Conservation (phyloP, 2,797 vertebrate species). For the Acrossocheilus fasciatus region DNA sequence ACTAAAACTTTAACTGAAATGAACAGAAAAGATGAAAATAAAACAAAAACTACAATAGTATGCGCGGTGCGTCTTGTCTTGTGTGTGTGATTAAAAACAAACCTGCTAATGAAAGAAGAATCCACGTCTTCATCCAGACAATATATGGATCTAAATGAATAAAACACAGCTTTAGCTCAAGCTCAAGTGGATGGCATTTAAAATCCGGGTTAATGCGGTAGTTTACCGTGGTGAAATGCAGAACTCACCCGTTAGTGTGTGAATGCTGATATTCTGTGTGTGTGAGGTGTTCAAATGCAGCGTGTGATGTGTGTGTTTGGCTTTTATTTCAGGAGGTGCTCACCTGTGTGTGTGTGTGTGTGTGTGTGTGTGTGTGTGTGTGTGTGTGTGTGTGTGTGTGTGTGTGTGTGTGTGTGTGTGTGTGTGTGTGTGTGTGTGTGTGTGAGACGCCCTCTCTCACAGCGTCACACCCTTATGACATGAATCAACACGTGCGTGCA, state of each 20-base stretch:
- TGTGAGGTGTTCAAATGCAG: constrained; percentile 24
- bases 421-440: constrained; percentile 74
- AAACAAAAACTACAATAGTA: not conserved
- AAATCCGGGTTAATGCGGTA: too few relatives aligned
- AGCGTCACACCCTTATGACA: constrained; percentile 68
- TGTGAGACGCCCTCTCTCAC: constrained; percentile 77
- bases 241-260: constrained; percentile 50
- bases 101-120: constrained; percentile 75
- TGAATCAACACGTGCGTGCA: constrained; percentile 70
- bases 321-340: constrained; percentile 79
- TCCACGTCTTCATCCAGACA: constrained; percentile 65
- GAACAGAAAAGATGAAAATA: not conserved
- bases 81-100: constrained; percentile 44
- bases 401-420: constrained; percentile 70
- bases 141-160: not conserved
- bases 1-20: not conserved
- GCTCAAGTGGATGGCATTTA: not conserved
- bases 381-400: constrained; percentile 70
- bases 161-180: constrained; percentile 15
- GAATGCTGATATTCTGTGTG: not conserved
- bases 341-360: constrained; percentile 79
- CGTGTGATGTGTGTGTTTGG: not conserved
- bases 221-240: not conserved
- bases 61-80: not conserved
- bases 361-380: constrained; percentile 74